Evolutionary conservation across 2,888 invertebrate species (phyloP), one percentile per base, ranked within the genome.

Genomic region (Hirudinaria manillensis): DNA sequence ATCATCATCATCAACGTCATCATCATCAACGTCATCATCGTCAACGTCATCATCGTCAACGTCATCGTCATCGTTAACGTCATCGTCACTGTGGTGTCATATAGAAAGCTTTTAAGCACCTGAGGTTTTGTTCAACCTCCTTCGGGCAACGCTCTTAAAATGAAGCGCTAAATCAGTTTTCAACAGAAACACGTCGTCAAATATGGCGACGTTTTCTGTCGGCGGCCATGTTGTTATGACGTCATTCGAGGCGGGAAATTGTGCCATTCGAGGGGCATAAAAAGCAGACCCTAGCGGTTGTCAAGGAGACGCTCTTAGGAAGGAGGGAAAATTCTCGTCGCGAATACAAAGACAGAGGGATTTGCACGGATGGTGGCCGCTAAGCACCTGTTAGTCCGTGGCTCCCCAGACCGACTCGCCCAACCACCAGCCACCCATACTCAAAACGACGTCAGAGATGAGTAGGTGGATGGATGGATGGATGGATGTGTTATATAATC

Each of bases 1-100:
- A 72, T 72, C 56, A 56, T 72, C 72, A 72, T 72, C 72, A 72
- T 72, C 72, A 72, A 19, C 72, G 61, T 72, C 72, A 72, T 72
- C 72, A 66, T 72, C 56, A 27, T 72, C 72, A 66, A 68, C 72
- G 32, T 74, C 72, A 66, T 75, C 75, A 72, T 51, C 68, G 66
- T 73, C 73, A 61, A 10, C 61, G 66, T 73, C 73, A 61, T 27
- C 73, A 73, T 67, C 73, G 66, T 56, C 72, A 72, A 10, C 72
- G 32, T 74, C 72, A 66, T 74, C 75, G 51, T 45, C 67, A 72
- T 72, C 72, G 55, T 72, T 56, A 65, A 66, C 67, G 24, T 67
- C 27, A 67, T 32, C 65, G 16, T 29, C 53, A 36, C 4, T 7
- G 36, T 45, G 45, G 16, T 1, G 45, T 45, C 45, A 7, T 45